These are phyloP conservation scores for Poecilia picta DNA, from an alignment of 2,797 vertebrate genomes.

Conservation along the genomic window DNA sequence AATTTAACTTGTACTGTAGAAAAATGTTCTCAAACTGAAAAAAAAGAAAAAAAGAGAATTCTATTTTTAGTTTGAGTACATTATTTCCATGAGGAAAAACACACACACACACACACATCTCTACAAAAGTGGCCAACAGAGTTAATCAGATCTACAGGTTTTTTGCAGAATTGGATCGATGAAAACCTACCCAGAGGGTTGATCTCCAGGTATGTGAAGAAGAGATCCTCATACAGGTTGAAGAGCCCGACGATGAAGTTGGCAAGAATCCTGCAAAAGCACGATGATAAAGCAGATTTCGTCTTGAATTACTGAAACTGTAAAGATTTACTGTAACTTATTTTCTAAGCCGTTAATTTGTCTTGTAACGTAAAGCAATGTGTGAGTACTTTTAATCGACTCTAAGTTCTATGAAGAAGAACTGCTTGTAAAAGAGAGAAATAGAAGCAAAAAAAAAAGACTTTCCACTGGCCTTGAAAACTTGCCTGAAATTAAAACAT, in stretches of 20 bases:
- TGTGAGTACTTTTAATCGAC: background rate
- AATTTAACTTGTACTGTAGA: background rate
- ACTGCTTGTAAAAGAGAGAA: background rate
- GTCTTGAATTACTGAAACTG: too few species aligned
- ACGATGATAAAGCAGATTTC: background rate
- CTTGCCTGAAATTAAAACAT: background rate
- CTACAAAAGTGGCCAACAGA: background rate
- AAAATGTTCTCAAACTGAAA: background rate
- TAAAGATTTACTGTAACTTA: background rate
- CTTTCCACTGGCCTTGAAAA: background rate
- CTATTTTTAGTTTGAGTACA: background rate
- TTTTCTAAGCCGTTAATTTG: background rate
- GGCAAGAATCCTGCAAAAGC: constrained; percentile 85
- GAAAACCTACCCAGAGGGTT: constrained; percentile 90
- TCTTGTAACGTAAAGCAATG: background rate
- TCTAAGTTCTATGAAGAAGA: background rate
- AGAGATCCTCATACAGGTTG: constrained; percentile 94
- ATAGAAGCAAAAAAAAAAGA: background rate
- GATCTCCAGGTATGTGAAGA: constrained; percentile 98
- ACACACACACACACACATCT: background rate
- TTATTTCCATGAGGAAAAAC: background rate
- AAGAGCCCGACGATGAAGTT: constrained; percentile 95
- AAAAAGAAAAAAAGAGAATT: background rate
- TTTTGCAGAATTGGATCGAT: background rate
- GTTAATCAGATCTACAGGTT: background rate